phyloP scores from a whole-genome alignment of 2,888 invertebrate species.

The Calameuta pallipes region DNA sequence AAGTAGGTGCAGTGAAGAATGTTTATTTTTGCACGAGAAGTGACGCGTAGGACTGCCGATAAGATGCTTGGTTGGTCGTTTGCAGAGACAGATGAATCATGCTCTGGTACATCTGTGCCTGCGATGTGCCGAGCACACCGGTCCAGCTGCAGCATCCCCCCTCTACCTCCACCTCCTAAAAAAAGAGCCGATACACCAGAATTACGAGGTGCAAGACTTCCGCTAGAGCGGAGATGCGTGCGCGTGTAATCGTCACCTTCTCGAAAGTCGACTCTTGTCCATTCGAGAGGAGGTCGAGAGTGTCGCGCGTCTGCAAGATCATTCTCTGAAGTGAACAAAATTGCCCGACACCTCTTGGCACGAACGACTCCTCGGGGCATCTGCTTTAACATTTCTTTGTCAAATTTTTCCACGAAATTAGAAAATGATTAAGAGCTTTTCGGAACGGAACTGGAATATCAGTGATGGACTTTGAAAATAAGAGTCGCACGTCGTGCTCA shows the following conservation, averaged over 20 bases:
- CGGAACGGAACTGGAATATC: neutral
- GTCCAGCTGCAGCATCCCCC: too few species aligned
- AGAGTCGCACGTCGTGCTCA: too few species aligned
- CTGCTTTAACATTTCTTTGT: neutral
- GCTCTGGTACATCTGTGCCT: neutral
- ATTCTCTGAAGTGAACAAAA: neutral
- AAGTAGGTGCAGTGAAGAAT: neutral
- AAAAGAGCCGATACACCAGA: neutral
- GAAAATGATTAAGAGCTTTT: too few species aligned
- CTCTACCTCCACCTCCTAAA: neutral
- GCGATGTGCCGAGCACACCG: neutral
- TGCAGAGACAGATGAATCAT: neutral
- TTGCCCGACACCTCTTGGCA: neutral
- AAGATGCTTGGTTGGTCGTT: neutral
- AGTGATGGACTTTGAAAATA: neutral
- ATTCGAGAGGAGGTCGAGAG: too few species aligned
- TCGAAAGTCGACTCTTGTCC: too few species aligned
- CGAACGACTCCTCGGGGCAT: neutral
- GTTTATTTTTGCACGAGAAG: neutral
- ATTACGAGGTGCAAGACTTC: neutral
- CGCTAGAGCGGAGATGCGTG: too few species aligned
- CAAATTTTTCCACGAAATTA: too few species aligned
- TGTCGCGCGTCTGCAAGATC: too few species aligned
- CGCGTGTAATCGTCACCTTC: too few species aligned
- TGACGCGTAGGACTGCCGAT: neutral